Conservation (phyloP, 2,113 vertebrate genomes). For the Anarrhichthys ocellatus region DNA sequence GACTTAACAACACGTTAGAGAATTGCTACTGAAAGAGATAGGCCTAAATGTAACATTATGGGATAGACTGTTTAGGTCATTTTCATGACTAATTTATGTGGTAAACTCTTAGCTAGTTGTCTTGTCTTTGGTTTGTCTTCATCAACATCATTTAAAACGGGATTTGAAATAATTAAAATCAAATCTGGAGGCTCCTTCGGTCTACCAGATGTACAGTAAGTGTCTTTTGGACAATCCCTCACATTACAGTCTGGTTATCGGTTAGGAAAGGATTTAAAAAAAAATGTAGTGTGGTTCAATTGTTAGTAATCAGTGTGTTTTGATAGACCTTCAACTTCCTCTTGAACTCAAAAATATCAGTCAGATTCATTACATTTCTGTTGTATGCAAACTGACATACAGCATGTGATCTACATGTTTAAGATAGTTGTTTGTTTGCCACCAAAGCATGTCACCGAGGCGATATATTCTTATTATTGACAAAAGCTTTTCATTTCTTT, state of each 20-base stretch:
- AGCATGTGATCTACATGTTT: conserved; percentile 6
- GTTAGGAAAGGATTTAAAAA: background rate
- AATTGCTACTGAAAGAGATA: background rate
- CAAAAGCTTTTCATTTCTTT: conserved; percentile 10
- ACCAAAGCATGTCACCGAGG: background rate
- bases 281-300: background rate
- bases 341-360: background rate
- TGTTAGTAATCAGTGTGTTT: background rate
- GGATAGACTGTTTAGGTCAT: background rate
- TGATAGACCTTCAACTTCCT: background rate
- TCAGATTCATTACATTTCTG: background rate
- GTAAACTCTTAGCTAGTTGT: conserved; percentile 3
- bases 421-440: conserved; percentile 13
- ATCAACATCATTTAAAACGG: background rate
- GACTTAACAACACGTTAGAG: background rate
- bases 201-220: background rate
- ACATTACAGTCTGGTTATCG: background rate
- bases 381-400: background rate
- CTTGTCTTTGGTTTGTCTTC: conserved; percentile 33
- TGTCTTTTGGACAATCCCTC: background rate
- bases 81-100: background rate
- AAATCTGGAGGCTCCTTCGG: background rate
- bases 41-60: background rate
- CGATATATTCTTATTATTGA: background rate
- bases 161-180: background rate